Evolutionary conservation across 1,140 invertebrate genomes (phyloP).

Genomic region (Drosophila kanapiae): DNA sequence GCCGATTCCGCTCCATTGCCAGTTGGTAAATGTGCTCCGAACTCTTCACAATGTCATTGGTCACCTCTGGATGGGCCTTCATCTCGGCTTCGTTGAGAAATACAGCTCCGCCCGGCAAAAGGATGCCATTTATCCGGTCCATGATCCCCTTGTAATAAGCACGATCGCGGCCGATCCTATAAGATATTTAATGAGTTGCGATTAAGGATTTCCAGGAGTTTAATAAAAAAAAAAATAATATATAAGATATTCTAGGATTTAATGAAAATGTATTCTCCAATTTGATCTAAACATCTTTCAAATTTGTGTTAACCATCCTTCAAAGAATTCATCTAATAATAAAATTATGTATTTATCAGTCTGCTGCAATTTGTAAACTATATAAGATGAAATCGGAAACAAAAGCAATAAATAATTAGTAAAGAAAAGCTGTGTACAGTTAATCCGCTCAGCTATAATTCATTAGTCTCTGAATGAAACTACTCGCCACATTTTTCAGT

Average conservation of each 20-base stretch:
- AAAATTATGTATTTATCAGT: too few relatives aligned
- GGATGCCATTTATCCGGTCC: constrained; percentile 89
- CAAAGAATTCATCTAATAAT: too few relatives aligned
- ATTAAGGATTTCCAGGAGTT: too few relatives aligned
- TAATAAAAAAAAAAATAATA: too few relatives aligned
- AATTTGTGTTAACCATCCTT: neutral
- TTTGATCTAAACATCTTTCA: neutral
- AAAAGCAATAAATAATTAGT: neutral
- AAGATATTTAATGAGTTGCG: neutral
- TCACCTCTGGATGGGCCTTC: constrained; percentile 86
- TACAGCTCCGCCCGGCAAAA: constrained; percentile 91
- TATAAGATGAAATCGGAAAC: neutral
- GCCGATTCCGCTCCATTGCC: constrained; percentile 88
- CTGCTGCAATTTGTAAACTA: too few relatives aligned
- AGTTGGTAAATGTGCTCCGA: constrained; percentile 89
- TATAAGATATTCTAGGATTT: too few relatives aligned
- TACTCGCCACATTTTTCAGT: constrained; percentile 13
- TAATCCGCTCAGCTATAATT: neutral
- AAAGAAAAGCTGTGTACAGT: neutral
- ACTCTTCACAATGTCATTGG: constrained; percentile 86
- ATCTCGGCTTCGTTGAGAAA: constrained; percentile 85
- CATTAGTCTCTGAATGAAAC: neutral
- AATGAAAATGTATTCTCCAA: too few relatives aligned
- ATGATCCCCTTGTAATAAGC: constrained; percentile 85
- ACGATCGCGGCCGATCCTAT: constrained; percentile 66